Conservation (phyloP, 2,888 invertebrate genomes). For the Pachliopta kotzebuea region DNA sequence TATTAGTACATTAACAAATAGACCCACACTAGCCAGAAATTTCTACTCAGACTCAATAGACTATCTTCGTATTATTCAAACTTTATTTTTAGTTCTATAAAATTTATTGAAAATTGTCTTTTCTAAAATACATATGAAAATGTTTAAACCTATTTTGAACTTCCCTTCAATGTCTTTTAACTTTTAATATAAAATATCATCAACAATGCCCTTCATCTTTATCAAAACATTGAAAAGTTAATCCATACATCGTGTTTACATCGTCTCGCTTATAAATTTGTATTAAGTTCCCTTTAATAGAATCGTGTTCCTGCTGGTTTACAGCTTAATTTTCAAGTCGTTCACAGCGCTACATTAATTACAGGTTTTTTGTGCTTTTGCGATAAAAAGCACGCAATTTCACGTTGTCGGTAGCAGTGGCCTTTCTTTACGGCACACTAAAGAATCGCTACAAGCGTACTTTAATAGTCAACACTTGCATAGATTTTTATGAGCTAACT, state of each 20-base stretch:
- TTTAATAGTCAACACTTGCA: constrained; percentile 36
- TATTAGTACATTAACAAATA: no score
- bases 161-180: no score
- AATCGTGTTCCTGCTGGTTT: constrained; percentile 19
- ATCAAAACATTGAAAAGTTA: background rate
- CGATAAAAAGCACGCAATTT: constrained; percentile 43
- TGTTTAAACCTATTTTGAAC: no score
- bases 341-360: constrained; percentile 28
- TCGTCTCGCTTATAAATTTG: constrained; percentile 17
- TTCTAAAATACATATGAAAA: no score
- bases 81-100: no score
- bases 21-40: no score
- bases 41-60: no score
- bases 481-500: constrained; percentile 3
- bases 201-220: background rate
- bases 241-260: constrained; percentile 1
- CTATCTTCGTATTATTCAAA: no score
- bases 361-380: constrained; percentile 29
- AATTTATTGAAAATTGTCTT: no score
- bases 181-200: no score
- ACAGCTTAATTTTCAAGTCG: constrained; percentile 28
- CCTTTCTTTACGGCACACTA: constrained; percentile 45
- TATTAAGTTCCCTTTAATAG: constrained; percentile 10
- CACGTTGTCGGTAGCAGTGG: constrained; percentile 43
- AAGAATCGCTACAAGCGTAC: constrained; percentile 51